These are phyloP conservation scores for Erythrocercus mccallii DNA, from an alignment of 2,113 vertebrate species.

Conservation along the genomic window DNA sequence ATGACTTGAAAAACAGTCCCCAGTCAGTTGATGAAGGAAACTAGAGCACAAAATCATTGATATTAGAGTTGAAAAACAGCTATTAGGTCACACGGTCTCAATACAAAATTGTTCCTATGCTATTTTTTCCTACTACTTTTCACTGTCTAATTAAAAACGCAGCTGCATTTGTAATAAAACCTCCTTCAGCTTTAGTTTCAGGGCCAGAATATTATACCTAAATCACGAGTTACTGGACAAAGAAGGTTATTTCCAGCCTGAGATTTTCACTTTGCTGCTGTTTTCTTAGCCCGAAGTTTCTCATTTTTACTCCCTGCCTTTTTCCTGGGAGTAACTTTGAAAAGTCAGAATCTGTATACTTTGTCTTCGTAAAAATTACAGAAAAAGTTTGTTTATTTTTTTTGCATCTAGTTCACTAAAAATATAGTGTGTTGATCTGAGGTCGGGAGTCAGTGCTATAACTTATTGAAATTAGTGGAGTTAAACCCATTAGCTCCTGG, in stretches of 20 bases:
- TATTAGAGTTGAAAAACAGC: conserved; percentile 18
- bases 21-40: conserved; percentile 8
- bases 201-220: conserved; percentile 1
- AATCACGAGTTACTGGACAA: neutral
- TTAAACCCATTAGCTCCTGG: neutral
- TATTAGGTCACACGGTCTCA: conserved; percentile 11
- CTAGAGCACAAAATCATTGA: neutral
- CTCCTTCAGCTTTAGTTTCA: conserved; percentile 21
- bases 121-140: conserved; percentile 51
- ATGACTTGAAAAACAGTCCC: conserved; percentile 20
- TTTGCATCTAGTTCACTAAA: neutral
- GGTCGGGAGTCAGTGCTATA: neutral
- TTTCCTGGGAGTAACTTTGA: neutral
- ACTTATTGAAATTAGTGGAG: neutral
- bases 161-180: conserved; percentile 45
- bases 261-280: neutral
- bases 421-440: neutral
- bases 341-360: neutral
- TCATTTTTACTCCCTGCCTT: neutral
- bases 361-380: neutral
- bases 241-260: neutral
- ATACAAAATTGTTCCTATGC: conserved; percentile 16
- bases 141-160: conserved; percentile 51
- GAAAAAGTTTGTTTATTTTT: neutral
- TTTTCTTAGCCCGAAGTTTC: neutral